Evolutionary conservation across 2,113 vertebrate genomes (phyloP).

Genomic region (Candoia aspera): DNA sequence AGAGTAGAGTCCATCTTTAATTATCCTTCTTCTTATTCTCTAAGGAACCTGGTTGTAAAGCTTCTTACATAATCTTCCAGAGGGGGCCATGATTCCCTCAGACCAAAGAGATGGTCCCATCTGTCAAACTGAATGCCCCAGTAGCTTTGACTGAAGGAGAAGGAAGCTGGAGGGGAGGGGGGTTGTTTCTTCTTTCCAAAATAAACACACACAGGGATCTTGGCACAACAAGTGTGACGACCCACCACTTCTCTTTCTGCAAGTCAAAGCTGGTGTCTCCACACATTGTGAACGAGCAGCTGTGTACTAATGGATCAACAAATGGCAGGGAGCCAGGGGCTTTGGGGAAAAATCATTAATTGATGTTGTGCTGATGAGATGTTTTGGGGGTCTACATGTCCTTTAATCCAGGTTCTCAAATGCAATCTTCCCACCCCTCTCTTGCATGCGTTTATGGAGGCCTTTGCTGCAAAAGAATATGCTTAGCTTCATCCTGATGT

Average conservation of each 20-base stretch:
- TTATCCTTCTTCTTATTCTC: constrained; percentile 19
- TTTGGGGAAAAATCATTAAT: constrained; percentile 70
- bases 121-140: constrained; percentile 52
- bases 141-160: constrained; percentile 44
- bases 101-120: constrained; percentile 45
- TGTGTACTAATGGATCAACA: constrained; percentile 47
- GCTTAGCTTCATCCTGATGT: not conserved
- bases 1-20: not conserved
- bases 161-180: constrained; percentile 23
- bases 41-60: constrained; percentile 18
- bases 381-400: not conserved
- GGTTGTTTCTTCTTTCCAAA: constrained; percentile 50
- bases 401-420: not conserved
- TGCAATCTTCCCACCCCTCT: no score
- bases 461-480: no score
- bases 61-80: constrained; percentile 35
- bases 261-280: constrained; percentile 70
- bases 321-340: constrained; percentile 61
- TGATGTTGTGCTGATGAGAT: not conserved
- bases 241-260: constrained; percentile 45
- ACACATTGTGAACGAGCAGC: constrained; percentile 46
- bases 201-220: constrained; percentile 61
- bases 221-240: constrained; percentile 57
- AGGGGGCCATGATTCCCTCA: not conserved
- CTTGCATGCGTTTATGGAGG: not conserved